Percentiles rank a stretch among this genome's conserved stretches.
Evolutionary conservation across 2,888 invertebrate genomes (phyloP).

Genomic region (Myathropa florea): DNA sequence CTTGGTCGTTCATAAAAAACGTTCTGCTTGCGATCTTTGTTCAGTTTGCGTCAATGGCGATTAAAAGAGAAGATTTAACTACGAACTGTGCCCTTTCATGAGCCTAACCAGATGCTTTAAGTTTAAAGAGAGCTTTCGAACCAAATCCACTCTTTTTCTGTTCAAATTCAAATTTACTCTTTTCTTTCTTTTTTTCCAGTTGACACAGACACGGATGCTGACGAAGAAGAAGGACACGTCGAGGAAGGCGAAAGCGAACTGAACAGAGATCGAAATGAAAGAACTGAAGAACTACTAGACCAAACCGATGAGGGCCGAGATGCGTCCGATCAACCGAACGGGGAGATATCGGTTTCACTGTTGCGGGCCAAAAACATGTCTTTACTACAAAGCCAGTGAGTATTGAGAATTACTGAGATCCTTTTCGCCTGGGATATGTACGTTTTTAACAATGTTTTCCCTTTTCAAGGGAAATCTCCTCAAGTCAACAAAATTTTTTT

Average conservation of each 20-base stretch:
- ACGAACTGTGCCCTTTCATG: too few relatives aligned
- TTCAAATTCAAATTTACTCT: neutral
- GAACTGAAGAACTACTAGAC: constrained; percentile 77
- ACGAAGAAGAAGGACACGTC: constrained; percentile 80
- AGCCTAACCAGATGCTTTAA: too few relatives aligned
- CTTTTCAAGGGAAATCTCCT: constrained; percentile 89
- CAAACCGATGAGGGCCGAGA: constrained; percentile 78
- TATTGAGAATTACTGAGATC: constrained; percentile 59
- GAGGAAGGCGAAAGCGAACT: constrained; percentile 79
- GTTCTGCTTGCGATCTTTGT: too few relatives aligned
- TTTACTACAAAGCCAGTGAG: constrained; percentile 83
- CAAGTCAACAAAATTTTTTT: constrained; percentile 95
- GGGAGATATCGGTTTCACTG: constrained; percentile 80
- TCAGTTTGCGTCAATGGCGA: too few relatives aligned
- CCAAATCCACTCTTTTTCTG: too few relatives aligned
- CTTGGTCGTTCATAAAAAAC: too few relatives aligned
- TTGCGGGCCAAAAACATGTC: constrained; percentile 82
- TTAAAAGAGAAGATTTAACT: too few relatives aligned
- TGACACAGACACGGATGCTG: constrained; percentile 80
- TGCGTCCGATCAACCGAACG: constrained; percentile 77
- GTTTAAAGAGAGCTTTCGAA: too few relatives aligned
- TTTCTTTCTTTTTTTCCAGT: constrained; percentile 73
- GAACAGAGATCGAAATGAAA: constrained; percentile 77
- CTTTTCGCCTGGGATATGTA: constrained; percentile 9
- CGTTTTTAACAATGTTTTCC: constrained; percentile 59